Evolutionary conservation across 64 coral and sea anemone genomes (phyloP), one percentile per base, ranked within the genome.

Genomic region (Platygyra sinensis): DNA sequence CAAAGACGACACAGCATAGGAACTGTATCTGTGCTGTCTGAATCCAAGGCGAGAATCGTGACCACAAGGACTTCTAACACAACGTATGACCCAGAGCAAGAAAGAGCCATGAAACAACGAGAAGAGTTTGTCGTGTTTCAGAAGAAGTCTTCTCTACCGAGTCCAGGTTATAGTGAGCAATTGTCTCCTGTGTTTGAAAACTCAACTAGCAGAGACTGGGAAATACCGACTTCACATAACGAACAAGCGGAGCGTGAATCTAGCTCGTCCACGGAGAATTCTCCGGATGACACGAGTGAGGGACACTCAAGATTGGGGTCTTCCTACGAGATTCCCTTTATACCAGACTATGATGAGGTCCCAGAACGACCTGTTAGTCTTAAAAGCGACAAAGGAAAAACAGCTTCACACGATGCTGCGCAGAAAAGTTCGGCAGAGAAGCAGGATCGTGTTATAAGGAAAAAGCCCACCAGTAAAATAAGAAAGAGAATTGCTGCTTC

Each of bases 331-430:
- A 80, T 92, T 89, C 90, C 94, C 19, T 22, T 78, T 63, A 52
- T 96, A 22, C 95, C 95, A 19, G 91, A 83, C 1, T 88, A 87
- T 77, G 77, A 52, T 13, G 95, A 96, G 51, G 72, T 96, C 5
- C 95, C 95, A 27, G 95, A 96, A 72, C 80, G 93, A 67, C 95
- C 95, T 54, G 91, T 96, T 2, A 96, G 91, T 83, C 91, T 90
- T 31, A 96, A 96, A 72, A 96, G 90, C 33, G 73, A 76, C 51
- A 96, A 93, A 86, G 63, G 63, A 36, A 85, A 51, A 52, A 5
- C 14, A 24, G n/a, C 31, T 24, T 16, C 24, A 13, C 81, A 72
- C 25, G 62, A 30, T 27, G 42, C 24, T 71, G 39, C 22, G 6
- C 63, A 36, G 22, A 72, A 64, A 27, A 17, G 20, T 71, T 38